Evolutionary conservation across 2,888 invertebrate species (phyloP).

Genomic region (Chouioia cunea): DNA sequence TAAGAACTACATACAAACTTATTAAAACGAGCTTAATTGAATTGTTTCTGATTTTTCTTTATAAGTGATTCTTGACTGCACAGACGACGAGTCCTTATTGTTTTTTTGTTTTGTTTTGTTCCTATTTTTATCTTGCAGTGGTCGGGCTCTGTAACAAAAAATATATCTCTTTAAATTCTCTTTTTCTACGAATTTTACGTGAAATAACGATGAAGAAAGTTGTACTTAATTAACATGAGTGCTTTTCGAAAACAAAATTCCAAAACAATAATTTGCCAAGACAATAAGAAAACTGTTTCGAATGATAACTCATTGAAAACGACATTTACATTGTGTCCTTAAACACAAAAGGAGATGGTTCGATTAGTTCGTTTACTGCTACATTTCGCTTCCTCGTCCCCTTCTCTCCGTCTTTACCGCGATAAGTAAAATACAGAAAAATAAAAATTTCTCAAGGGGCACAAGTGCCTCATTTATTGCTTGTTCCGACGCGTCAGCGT

Average conservation of each 20-base stretch:
- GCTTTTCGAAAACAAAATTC: no score
- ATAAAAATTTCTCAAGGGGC: conserved; percentile 14
- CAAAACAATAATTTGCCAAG: no score
- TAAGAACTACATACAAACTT: conserved; percentile 67
- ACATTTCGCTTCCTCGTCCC: not conserved
- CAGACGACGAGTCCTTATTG: conserved; percentile 48
- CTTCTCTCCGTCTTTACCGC: no score
- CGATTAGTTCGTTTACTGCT: conserved; percentile 32
- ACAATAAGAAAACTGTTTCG: no score
- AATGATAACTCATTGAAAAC: no score
- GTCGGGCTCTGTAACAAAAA: conserved; percentile 55
- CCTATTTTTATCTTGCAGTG: conserved; percentile 52
- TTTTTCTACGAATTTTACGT: no score
- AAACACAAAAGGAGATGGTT: conserved; percentile 20
- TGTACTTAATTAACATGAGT: no score
- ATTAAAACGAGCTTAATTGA: conserved; percentile 64
- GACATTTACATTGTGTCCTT: no score
- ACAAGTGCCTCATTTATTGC: not conserved
- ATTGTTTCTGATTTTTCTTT: conserved; percentile 54
- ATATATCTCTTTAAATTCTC: conserved; percentile 17
- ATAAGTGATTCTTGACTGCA: conserved; percentile 60
- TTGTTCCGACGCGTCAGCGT: conserved; percentile 33
- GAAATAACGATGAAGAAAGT: no score
- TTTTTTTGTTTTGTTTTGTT: not conserved
- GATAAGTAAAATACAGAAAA: not conserved